Evolutionary conservation across 1,140 invertebrate species (phyloP).

Genomic region (Bombus turneri): DNA sequence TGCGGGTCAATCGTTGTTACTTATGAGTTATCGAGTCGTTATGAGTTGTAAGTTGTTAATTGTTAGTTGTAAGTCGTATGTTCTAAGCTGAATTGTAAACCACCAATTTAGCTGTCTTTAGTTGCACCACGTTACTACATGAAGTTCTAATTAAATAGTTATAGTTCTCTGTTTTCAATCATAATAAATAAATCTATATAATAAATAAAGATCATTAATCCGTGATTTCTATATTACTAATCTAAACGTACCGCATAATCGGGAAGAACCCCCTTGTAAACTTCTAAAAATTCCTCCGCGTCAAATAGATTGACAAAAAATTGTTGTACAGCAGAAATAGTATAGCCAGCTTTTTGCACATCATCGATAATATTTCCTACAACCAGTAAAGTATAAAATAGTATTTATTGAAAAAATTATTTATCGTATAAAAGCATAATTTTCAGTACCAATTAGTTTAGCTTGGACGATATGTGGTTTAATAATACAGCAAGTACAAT

Average conservation of each 20-base stretch:
- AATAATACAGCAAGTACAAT: constrained; percentile 93
- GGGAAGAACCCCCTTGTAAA: constrained; percentile 94
- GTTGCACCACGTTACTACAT: no score
- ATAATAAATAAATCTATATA: no score
- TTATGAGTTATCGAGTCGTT: no score
- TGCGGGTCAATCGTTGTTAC: no score
- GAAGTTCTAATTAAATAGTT: no score
- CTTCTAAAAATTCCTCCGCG: constrained; percentile 95
- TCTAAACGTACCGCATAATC: constrained; percentile 88
- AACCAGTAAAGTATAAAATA: constrained; percentile 38
- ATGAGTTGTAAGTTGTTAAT: no score
- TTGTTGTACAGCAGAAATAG: constrained; percentile 91
- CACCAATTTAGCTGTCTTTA: no score
- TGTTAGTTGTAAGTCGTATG: no score
- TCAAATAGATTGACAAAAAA: constrained; percentile 90
- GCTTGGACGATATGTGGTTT: constrained; percentile 95
- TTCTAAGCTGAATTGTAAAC: no score
- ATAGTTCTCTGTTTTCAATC: no score
- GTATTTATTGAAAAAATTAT: not conserved
- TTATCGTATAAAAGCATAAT: constrained; percentile 11
- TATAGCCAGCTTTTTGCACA: constrained; percentile 89
- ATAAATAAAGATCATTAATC: no score
- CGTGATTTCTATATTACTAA: not conserved
- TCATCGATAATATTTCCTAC: constrained; percentile 88
- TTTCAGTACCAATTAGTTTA: constrained; percentile 79